These are phyloP conservation scores for Melangyna quadrimaculata DNA, from an alignment of 2,888 invertebrate genomes.

Conservation along the genomic window DNA sequence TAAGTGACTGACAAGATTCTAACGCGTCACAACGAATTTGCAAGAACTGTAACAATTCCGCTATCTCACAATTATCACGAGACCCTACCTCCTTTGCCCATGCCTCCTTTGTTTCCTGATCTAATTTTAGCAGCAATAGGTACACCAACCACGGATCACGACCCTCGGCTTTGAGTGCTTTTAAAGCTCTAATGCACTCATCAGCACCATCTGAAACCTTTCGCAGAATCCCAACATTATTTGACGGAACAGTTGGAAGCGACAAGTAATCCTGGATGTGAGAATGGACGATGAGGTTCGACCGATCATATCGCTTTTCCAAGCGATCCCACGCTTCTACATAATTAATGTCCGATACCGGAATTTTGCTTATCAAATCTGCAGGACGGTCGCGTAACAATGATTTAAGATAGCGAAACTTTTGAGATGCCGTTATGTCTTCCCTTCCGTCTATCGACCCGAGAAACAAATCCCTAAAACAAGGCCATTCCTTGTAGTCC, in stretches of 20 bases:
- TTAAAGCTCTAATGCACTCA: not conserved
- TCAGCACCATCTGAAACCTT: not conserved
- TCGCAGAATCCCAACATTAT: not conserved
- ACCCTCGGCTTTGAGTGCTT: not conserved
- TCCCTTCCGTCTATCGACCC: not conserved
- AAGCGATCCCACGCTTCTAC: not conserved
- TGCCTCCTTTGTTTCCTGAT: conserved; percentile 5
- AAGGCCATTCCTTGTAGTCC: not conserved
- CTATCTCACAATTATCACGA: not conserved
- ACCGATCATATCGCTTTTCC: not conserved
- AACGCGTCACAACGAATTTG: no score
- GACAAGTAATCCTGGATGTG: not conserved
- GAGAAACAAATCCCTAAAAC: not conserved
- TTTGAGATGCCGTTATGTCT: not conserved
- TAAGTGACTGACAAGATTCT: not conserved
- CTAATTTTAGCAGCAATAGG: not conserved
- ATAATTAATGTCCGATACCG: not conserved
- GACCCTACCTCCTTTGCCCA: not conserved
- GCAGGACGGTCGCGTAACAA: not conserved
- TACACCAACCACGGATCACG: no score
- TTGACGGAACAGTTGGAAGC: not conserved
- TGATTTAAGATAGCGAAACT: not conserved
- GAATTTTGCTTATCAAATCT: not conserved
- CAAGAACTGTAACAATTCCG: not conserved
- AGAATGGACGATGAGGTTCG: not conserved